phyloP scores from a whole-genome alignment of 2,797 vertebrate genomes.

The Malurus splendens region DNA sequence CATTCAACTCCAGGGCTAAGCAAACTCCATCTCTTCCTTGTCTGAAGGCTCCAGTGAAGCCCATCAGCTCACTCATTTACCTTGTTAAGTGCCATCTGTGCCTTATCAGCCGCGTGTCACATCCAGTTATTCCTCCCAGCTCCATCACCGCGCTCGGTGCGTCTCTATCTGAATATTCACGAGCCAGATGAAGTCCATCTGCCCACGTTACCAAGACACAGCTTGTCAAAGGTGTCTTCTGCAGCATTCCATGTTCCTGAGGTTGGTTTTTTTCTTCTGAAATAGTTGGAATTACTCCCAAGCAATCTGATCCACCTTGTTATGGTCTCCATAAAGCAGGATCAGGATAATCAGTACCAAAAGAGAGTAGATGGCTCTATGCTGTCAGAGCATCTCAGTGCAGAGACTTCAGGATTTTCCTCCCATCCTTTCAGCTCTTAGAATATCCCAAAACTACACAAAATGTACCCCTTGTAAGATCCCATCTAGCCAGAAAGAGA shows the following conservation, averaged over 20 bases:
- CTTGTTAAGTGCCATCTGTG: conserved; percentile 53
- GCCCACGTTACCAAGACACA: not conserved
- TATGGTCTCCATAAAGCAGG: not conserved
- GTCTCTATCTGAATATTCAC: conserved; percentile 22
- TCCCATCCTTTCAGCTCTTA: not conserved
- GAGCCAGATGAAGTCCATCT: not conserved
- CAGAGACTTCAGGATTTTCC: not conserved
- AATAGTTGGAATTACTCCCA: not conserved
- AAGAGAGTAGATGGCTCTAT: not conserved
- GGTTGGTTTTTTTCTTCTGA: not conserved
- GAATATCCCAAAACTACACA: not conserved
- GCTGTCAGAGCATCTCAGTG: not conserved
- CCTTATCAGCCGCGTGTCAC: not conserved
- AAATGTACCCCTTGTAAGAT: not conserved
- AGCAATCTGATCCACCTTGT: not conserved
- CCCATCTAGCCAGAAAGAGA: not conserved
- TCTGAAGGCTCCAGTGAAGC: conserved; percentile 36
- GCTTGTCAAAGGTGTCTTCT: not conserved
- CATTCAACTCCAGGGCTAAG: not conserved
- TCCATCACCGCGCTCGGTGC: not conserved
- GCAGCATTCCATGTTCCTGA: not conserved
- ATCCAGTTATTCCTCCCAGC: conserved; percentile 40
- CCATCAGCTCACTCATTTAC: conserved; percentile 47
- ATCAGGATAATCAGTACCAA: not conserved
- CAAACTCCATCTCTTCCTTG: not conserved